Conservation (phyloP, 2,888 invertebrate species). For the Frankliniella fusca region DNA sequence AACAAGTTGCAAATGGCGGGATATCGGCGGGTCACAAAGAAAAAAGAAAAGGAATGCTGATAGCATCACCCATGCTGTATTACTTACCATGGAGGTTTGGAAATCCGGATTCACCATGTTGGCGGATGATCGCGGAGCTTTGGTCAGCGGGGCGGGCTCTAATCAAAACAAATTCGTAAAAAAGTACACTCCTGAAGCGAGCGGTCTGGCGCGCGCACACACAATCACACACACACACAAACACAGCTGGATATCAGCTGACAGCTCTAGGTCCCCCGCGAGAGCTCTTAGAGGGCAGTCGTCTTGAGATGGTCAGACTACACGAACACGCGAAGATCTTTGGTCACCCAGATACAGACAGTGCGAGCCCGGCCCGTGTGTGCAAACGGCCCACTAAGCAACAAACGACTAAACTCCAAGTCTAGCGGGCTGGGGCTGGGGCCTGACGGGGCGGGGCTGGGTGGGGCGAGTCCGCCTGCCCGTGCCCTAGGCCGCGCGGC, state of each 20-base stretch:
- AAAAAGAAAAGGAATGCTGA: not conserved
- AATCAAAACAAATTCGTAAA: not conserved
- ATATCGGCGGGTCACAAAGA: not conserved
- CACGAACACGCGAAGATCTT: not conserved
- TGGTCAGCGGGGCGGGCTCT: not conserved
- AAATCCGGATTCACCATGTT: conserved; percentile 20
- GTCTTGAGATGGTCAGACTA: too few relatives aligned
- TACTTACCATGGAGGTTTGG: not conserved
- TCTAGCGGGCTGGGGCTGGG: not conserved
- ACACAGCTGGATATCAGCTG: not conserved
- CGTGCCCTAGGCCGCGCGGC: not conserved
- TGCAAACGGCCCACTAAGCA: not conserved
- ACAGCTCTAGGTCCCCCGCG: too few relatives aligned
- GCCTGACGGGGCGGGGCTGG: not conserved
- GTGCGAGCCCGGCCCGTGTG: not conserved
- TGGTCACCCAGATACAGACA: not conserved
- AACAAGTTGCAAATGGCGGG: too few relatives aligned
- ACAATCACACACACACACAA: not conserved
- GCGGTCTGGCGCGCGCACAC: not conserved
- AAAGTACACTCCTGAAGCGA: not conserved
- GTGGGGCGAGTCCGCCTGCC: not conserved
- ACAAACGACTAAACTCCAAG: not conserved
- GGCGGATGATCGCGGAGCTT: not conserved
- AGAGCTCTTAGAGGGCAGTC: too few relatives aligned
- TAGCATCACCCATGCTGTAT: not conserved